phyloP scores from a whole-genome alignment of 1,140 invertebrate species.

The Cherax destructor region DNA sequence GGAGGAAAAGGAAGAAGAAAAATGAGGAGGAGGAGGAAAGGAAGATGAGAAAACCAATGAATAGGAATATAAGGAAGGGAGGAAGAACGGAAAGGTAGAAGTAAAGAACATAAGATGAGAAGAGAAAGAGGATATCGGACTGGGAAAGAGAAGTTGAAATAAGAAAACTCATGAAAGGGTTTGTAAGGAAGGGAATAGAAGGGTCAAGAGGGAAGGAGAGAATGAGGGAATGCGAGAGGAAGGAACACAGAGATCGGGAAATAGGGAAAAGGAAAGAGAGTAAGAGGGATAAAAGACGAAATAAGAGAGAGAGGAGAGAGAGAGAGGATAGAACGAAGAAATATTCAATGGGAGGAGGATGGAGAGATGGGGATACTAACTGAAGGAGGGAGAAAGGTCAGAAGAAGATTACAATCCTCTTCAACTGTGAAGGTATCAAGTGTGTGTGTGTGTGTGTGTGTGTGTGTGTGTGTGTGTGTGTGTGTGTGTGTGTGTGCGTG shows the following conservation, averaged over 20 bases:
- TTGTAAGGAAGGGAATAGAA: not conserved
- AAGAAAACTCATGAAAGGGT: not conserved
- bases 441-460: no score
- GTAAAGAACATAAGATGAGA: not conserved
- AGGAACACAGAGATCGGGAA: not conserved
- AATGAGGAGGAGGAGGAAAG: not conserved
- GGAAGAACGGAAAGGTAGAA: not conserved
- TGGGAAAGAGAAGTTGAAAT: not conserved
- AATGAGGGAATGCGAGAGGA: not conserved
- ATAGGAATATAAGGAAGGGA: not conserved
- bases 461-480: no score
- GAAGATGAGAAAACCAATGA: not conserved
- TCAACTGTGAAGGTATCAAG: not conserved
- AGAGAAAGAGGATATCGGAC: not conserved
- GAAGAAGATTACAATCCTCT: conserved; percentile 33
- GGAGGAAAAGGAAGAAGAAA: not conserved
- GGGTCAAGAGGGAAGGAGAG: not conserved
- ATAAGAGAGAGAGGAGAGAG: not conserved
- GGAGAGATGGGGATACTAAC: no score
- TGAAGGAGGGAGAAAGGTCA: not conserved
- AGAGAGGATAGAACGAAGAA: no score
- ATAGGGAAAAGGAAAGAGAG: not conserved
- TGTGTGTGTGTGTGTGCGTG: no score
- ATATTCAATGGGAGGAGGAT: no score
- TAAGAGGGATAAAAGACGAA: not conserved